Conservation (phyloP, 1,140 invertebrate species). For the Palaemon carinicauda region DNA sequence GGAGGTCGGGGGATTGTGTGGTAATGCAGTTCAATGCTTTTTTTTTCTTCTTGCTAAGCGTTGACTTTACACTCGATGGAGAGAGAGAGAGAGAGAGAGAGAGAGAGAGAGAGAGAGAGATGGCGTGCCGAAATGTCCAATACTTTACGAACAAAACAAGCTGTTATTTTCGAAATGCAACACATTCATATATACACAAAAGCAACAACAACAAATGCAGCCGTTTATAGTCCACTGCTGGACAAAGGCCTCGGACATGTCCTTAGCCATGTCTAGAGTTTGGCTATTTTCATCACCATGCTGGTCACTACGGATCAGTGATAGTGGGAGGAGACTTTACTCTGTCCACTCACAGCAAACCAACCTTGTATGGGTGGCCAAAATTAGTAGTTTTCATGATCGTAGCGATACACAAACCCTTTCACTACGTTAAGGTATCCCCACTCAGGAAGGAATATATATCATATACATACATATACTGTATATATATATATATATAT, state of each 20-base stretch:
- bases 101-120: not conserved
- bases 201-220: not conserved
- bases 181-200: not conserved
- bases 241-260: constrained; percentile 11
- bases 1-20: not conserved
- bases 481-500: not conserved
- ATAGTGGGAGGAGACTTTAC: no score
- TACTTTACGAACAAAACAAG: not conserved
- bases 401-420: no score
- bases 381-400: no score
- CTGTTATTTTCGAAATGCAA: not conserved
- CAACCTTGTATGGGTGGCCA: no score
- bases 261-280: not conserved
- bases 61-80: not conserved
- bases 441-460: no score
- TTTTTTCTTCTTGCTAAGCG: no score
- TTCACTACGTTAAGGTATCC: no score
- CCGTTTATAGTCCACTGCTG: not conserved
- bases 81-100: not conserved
- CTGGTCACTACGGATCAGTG: no score
- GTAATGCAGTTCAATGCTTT: no score
- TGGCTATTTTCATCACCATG: no score
- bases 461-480: not conserved
- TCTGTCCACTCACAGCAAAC: no score
- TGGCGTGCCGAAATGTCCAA: not conserved